Conservation (phyloP, 1,140 invertebrate species). For the Melanaphis sacchari region DNA sequence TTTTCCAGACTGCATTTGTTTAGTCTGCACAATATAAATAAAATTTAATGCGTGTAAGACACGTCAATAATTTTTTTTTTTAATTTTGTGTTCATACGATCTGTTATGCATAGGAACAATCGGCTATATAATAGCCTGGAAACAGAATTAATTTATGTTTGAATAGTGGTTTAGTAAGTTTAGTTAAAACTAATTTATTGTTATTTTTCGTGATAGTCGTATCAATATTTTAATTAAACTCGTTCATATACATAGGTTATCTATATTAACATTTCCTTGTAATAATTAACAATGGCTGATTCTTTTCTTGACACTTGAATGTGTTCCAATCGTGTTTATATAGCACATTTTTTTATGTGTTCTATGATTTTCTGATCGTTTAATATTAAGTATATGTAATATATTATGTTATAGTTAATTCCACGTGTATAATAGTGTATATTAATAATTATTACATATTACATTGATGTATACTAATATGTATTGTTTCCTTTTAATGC, state of each 20-base stretch:
- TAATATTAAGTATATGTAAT: neutral
- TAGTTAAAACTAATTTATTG: neutral
- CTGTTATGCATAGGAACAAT: neutral
- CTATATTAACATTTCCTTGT: constrained; percentile 24
- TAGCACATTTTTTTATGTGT: neutral
- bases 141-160: neutral
- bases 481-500: neutral
- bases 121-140: neutral
- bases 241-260: neutral
- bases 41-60: neutral
- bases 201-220: neutral
- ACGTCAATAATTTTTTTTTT: no score
- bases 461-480: neutral
- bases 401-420: neutral
- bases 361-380: neutral
- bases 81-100: no score
- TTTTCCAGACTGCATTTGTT: neutral
- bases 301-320: constrained; percentile 6
- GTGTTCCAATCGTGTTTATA: neutral
- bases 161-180: neutral
- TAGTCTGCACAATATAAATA: neutral
- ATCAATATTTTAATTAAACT: constrained; percentile 23
- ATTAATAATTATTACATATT: neutral
- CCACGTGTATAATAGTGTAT: neutral
- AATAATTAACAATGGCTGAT: neutral